Base-by-base conservation (phyloP, 2,797 vertebrate species). In the Cynodonichthys magdalenae region DNA sequence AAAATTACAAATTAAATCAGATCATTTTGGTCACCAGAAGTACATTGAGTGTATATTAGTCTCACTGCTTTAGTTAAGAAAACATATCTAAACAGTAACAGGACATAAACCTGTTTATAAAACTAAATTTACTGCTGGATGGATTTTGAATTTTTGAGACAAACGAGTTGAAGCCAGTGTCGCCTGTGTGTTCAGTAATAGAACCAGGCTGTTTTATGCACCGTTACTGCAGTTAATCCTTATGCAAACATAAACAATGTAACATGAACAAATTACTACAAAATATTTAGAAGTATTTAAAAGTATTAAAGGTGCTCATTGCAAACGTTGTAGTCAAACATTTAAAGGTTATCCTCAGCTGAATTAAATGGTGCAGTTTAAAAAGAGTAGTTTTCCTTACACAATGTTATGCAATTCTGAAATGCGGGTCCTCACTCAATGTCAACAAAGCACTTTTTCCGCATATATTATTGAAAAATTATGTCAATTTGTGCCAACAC, bases 191-290 rank as follows among this genome's bases (percentile, higher is more conserved):
- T 66, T 72, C 50, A 65, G 50, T 67, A 74, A 60, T 48, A 46
- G 29, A 66, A 69, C 34, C 50, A 58, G 74, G 59, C 51, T 56
- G 36, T 71, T 67, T 72, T 67, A 74, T 72, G 67, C 49, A 71
- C 31, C 79, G n/a, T 74, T 64, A 77, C 19, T 66, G 9, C 61
- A 73, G 69, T 58, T 56, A 75, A 60, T 31, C 17, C 45, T 42
- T 54, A 68, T 69, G 73, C 41, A 69, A 73, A 75, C 62, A 36
- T 7, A 54, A 47, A 70, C 49, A 44, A 36, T 39, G 34, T 66
- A 47, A 58, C 48, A 79, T 61, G 72, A 77, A 79, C 66, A 71
- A 75, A 63, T 54, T 66, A 79, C 82, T 86, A 80, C 74, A 73
- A 65, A 69, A 41, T 75, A 49, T 72, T 69, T 75, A 60, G 14